Evolutionary conservation across 2,797 vertebrate species (phyloP), one percentile per base, ranked within the genome.

Genomic region (Galago senegalensis): DNA sequence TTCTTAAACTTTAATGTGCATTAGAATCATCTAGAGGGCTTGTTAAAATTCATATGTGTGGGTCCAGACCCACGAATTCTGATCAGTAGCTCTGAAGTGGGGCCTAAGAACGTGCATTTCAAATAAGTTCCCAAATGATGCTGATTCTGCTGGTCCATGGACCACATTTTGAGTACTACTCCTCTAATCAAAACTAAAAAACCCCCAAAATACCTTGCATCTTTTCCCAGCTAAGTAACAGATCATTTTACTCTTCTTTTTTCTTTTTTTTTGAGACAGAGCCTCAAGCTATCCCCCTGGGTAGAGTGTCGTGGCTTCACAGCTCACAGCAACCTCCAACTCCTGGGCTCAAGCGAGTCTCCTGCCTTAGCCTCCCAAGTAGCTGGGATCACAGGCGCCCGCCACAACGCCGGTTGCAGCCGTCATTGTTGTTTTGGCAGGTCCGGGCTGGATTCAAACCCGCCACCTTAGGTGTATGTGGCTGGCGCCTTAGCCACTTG

Each of bases 1-100:
- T 86, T 93, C 61, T 67, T 77, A 76, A 93, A 77, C 23, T 29
- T 87, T 46, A 91, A 40, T 72, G 63, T 43, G 61, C 34, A 65
- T 7, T 53, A 60, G 69, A 83, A 65, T 72, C 61, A 87, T 65
- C 60, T 40, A 60, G 10, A 86, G 27, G 73, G 37, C 34, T 81
- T 86, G 70, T 34, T 82, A n/a, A 81, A 76, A 87, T 10, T 65
- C 58, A 77, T 5, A 34, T 10, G 56, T 17, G 10, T 72, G 20
- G 29, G 53, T 37, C 23, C 5, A 27, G 40, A 11, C 12, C 60
- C 70, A 61, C 20, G 75, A 37, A 95, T 89, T 85, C 85, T 84
- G 46, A 56, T 77, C 10, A 85, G 80, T 10, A 67, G 21, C 21
- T n/a, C 17, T 49, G 63, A 40, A 3, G 31, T 21, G 4, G 25